phyloP scores from a whole-genome alignment of 23 tunicate species.

The Aplidium turbinatum region DNA sequence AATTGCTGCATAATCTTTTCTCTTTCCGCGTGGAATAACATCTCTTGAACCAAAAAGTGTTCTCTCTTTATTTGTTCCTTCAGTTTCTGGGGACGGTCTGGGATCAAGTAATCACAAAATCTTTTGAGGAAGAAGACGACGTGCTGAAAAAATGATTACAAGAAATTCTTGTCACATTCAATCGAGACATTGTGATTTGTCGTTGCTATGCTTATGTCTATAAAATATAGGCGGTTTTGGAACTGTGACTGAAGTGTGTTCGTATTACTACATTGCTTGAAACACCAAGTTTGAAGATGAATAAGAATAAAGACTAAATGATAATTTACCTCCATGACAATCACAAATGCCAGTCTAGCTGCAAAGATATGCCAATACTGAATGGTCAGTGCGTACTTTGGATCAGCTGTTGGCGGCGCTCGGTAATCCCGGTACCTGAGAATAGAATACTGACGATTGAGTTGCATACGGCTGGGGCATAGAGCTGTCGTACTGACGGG shows the following conservation, averaged over 20 bases:
- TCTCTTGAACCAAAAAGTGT: constrained; percentile 78
- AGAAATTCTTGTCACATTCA: too few relatives aligned
- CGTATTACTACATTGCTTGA: too few relatives aligned
- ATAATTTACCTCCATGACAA: constrained; percentile 89
- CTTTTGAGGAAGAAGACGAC: constrained; percentile 75
- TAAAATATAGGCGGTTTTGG: too few relatives aligned
- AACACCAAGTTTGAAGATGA: too few relatives aligned
- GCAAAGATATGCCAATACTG: constrained; percentile 94
- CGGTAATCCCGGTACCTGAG: constrained; percentile 86
- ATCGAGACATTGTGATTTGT: too few relatives aligned
- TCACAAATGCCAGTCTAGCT: constrained; percentile 78
- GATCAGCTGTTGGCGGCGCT: constrained; percentile 42
- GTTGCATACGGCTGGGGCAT: too few relatives aligned
- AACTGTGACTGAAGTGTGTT: too few relatives aligned
- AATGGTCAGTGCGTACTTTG: constrained; percentile 60
- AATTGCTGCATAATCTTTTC: constrained; percentile 18
- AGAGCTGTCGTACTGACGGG: too few relatives aligned
- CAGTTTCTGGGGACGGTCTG: constrained; percentile 71
- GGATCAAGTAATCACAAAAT: constrained; percentile 68
- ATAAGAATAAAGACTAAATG: too few relatives aligned
- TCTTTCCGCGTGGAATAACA: constrained; percentile 74
- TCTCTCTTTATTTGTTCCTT: constrained; percentile 74
- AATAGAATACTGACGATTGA: too few relatives aligned
- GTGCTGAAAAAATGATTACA: constrained; percentile 62
- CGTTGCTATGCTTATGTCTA: too few relatives aligned